Evolutionary conservation across 1,140 invertebrate species (phyloP).

Genomic region (Heliothis subflexa): DNA sequence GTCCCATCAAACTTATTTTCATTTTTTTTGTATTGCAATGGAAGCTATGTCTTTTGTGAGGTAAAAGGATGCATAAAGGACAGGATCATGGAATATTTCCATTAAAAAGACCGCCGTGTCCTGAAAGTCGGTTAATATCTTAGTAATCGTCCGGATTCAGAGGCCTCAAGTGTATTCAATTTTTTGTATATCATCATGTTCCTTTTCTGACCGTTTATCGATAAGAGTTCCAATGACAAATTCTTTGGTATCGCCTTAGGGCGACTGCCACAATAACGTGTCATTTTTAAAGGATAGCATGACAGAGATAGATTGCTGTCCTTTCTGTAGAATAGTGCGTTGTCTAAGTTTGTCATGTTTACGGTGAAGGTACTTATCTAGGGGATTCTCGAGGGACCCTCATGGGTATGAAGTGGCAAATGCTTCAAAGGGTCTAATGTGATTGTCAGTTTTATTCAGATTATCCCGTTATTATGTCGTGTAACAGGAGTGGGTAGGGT

Average conservation of each 20-base stretch:
- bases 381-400: neutral
- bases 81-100: too few relatives aligned
- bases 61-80: too few relatives aligned
- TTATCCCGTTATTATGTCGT: too few relatives aligned
- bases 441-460: neutral
- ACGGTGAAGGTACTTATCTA: neutral
- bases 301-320: conserved; percentile 21
- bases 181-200: too few relatives aligned
- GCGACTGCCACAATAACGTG: conserved; percentile 26
- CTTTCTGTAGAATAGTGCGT: neutral
- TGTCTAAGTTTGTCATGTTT: neutral
- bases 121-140: too few relatives aligned
- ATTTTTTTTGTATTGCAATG: too few relatives aligned
- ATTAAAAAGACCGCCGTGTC: too few relatives aligned
- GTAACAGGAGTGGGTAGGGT: too few relatives aligned
- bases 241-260: conserved; percentile 31
- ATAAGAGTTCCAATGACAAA: conserved; percentile 16
- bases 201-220: neutral
- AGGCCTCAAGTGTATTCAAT: too few relatives aligned
- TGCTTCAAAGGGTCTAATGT: neutral
- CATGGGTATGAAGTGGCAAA: neutral
- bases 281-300: conserved; percentile 20
- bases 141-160: too few relatives aligned
- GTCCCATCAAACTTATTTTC: too few relatives aligned
- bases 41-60: too few relatives aligned